Percentiles rank a stretch among this genome's conserved stretches.
Conservation (phyloP, 2,888 invertebrate genomes). For the Perithous albicinctus region DNA sequence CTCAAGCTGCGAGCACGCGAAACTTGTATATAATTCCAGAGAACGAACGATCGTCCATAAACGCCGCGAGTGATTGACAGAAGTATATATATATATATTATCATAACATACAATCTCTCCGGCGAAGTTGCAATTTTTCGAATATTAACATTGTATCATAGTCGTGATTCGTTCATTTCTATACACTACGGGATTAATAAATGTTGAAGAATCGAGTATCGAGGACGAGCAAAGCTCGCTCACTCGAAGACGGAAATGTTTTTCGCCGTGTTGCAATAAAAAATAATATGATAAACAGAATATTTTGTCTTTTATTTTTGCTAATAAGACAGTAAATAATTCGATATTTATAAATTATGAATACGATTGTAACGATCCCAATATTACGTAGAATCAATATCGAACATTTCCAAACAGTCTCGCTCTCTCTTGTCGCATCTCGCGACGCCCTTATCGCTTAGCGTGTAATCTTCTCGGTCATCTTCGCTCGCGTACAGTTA, state of each 20-base stretch:
- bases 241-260: slow-evolving; percentile 21
- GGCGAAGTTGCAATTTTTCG: slow-evolving; percentile 17
- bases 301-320: background rate
- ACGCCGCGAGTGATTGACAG: background rate
- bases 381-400: too few species aligned
- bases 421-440: too few species aligned
- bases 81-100: slow-evolving; percentile 4
- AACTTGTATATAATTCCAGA: slow-evolving; percentile 33
- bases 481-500: too few species aligned
- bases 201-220: slow-evolving; percentile 45
- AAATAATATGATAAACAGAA: slow-evolving; percentile 27
- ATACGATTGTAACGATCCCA: too few species aligned
- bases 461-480: too few species aligned
- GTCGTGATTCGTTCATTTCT: slow-evolving; percentile 62
- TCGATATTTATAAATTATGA: too few species aligned
- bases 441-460: too few species aligned
- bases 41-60: slow-evolving; percentile 11
- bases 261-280: slow-evolving; percentile 52
- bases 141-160: slow-evolving; percentile 18
- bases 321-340: background rate
- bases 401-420: too few species aligned
- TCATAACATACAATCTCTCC: background rate
- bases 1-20: slow-evolving; percentile 11
- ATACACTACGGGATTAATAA: slow-evolving; percentile 60
- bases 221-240: slow-evolving; percentile 19